Evolutionary conservation across 2,888 invertebrate genomes (phyloP).

Genomic region (Julus scanicus): DNA sequence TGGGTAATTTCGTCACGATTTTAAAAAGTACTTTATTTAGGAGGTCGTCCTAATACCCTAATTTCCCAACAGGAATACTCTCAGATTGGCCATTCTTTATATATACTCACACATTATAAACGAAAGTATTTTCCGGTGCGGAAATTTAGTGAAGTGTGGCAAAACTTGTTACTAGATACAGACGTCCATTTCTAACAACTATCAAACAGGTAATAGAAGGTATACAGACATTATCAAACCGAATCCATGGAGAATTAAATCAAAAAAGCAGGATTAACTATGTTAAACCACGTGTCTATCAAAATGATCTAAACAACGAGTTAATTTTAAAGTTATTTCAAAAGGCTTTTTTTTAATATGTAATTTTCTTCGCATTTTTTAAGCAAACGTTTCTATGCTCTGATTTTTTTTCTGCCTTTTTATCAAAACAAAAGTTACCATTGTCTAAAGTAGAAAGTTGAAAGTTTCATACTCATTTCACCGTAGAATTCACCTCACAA

Average conservation of each 20-base stretch:
- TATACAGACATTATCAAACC: neutral
- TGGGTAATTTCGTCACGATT: neutral
- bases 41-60: conserved; percentile 6
- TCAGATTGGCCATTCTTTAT: conserved; percentile 18
- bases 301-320: neutral
- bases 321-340: neutral
- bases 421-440: neutral
- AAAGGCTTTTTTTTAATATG: neutral
- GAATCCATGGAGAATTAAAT: neutral
- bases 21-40: neutral
- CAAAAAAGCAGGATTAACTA: neutral
- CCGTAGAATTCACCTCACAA: neutral
- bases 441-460: conserved; percentile 17
- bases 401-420: neutral
- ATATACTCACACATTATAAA: neutral
- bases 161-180: neutral
- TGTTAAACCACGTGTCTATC: neutral
- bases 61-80: neutral
- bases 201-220: neutral
- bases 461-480: neutral
- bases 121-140: conserved; percentile 30
- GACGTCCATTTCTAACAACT: neutral
- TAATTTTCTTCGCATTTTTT: neutral
- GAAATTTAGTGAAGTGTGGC: neutral
- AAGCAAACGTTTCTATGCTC: conserved; percentile 21